Conservation (phyloP, 2,113 vertebrate species). For the Plotosus lineatus region DNA sequence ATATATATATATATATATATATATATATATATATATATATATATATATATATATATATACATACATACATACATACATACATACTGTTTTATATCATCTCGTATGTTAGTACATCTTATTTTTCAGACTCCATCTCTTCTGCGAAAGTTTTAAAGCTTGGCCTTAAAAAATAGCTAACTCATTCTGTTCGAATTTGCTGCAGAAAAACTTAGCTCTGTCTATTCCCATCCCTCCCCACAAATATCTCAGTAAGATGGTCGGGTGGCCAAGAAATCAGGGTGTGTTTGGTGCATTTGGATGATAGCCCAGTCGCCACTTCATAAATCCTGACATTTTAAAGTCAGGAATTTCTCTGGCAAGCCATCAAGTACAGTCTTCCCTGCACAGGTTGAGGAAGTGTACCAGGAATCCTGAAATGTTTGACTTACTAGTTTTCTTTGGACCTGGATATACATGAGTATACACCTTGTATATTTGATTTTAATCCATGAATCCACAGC, state of each 20-base stretch:
- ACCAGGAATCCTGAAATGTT: background rate
- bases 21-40: too few relatives aligned
- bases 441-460: background rate
- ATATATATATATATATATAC: too few relatives aligned
- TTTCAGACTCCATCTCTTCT: background rate
- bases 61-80: too few relatives aligned
- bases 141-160: background rate
- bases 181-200: background rate
- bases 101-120: background rate
- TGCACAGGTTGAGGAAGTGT: slow-evolving; percentile 13
- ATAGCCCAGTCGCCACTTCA: slow-evolving; percentile 62
- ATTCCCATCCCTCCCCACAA: slow-evolving; percentile 67
- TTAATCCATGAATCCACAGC: background rate
- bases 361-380: slow-evolving; percentile 52
- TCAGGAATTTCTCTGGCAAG: slow-evolving; percentile 65
- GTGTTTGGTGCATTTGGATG: slow-evolving; percentile 71
- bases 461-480: background rate
- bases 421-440: slow-evolving; percentile 3
- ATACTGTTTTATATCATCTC: too few relatives aligned
- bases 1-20: too few relatives aligned
- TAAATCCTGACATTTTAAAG: slow-evolving; percentile 69
- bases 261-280: slow-evolving; percentile 49
- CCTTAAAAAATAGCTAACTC: background rate
- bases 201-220: slow-evolving; percentile 52
- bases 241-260: slow-evolving; percentile 69